A percentile compares a stretch with the other conserved stretches of the same genome.
Evolutionary conservation across 1,140 invertebrate species (phyloP).

Genomic region (Mylabris phalerata): DNA sequence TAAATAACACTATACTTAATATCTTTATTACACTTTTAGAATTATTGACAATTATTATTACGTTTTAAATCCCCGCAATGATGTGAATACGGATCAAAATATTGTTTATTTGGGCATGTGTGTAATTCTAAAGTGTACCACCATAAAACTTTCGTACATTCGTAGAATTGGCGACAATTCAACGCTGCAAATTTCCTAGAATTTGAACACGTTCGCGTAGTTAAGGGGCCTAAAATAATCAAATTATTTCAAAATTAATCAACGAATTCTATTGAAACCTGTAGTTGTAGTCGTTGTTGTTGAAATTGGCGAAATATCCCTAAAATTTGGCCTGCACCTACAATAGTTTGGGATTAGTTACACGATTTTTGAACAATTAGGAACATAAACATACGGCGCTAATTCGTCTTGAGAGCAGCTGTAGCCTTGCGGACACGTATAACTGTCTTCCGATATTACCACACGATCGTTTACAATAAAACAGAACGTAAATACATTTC

Average conservation of each 20-base stretch:
- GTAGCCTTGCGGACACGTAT: not conserved
- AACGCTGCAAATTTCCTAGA: conserved; percentile 1
- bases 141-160: conserved; percentile 11
- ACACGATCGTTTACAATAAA: not conserved
- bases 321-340: not conserved
- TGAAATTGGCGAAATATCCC: not conserved
- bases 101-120: not conserved
- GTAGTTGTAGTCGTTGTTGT: too few species aligned
- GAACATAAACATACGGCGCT: not conserved
- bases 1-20: too few species aligned
- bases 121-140: not conserved
- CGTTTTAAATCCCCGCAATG: not conserved
- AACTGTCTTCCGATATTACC: not conserved
- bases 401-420: not conserved
- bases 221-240: not conserved
- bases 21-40: too few species aligned
- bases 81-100: not conserved
- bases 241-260: not conserved
- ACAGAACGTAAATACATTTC: not conserved
- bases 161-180: conserved; percentile 10
- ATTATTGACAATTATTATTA: too few species aligned
- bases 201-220: not conserved
- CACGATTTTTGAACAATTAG: too few species aligned
- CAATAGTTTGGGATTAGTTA: not conserved
- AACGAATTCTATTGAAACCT: too few species aligned